phyloP scores from a whole-genome alignment of 2,888 invertebrate genomes.

The Acleris laterana region DNA sequence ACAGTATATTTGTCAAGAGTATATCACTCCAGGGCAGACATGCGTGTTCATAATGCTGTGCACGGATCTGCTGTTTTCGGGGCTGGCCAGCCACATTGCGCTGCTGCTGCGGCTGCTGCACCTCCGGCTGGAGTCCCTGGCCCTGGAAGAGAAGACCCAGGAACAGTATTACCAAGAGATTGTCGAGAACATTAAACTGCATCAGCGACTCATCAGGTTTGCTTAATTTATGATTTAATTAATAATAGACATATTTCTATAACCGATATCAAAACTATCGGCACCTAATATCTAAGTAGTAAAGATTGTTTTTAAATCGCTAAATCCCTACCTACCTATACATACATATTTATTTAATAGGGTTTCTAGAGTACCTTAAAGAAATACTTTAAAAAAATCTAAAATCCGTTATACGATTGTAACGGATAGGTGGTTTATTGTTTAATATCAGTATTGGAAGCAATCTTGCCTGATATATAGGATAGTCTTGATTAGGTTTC shows the following conservation, averaged over 20 bases:
- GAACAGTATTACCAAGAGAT: conserved; percentile 66
- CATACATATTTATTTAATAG: no score
- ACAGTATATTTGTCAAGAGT: neutral
- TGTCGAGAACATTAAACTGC: conserved; percentile 65
- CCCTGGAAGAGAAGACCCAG: conserved; percentile 48
- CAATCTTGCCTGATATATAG: no score
- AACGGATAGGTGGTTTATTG: no score
- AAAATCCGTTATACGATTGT: no score
- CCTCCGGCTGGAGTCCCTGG: conserved; percentile 59
- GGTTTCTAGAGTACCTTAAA: no score
- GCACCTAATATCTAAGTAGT: no score
- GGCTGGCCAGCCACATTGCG: conserved; percentile 75
- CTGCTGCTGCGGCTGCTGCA: conserved; percentile 66
- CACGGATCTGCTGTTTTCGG: conserved; percentile 73
- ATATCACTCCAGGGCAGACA: conserved; percentile 58
- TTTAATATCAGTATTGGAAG: neutral
- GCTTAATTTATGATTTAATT: conserved; percentile 3
- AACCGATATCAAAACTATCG: no score
- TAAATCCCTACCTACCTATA: no score
- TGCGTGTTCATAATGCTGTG: conserved; percentile 76
- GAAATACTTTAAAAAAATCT: no score
- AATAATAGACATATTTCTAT: no score
- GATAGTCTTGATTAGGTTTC: neutral
- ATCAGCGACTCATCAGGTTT: conserved; percentile 73
- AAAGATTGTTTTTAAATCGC: no score